These are phyloP conservation scores for Notolepis coatsorum DNA, from an alignment of 2,797 vertebrate species.

Conservation along the genomic window DNA sequence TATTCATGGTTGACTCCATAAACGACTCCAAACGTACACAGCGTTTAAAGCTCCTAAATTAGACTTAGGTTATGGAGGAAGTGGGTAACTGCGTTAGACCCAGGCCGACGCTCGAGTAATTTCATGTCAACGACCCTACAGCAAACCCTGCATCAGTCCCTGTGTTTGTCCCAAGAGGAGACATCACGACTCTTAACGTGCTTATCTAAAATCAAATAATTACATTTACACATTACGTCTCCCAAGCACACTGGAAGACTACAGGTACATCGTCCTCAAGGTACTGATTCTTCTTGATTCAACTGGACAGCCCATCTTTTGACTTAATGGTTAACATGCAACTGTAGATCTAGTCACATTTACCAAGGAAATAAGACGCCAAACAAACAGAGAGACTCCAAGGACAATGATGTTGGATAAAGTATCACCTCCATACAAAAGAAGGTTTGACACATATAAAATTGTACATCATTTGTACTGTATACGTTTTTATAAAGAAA, in stretches of 20 bases:
- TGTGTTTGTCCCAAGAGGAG: not conserved
- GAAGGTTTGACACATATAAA: no score
- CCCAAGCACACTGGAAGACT: not conserved
- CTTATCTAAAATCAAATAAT: not conserved
- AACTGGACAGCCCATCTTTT: no score
- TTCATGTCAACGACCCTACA: conserved; percentile 2
- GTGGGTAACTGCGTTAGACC: not conserved
- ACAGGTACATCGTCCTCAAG: no score
- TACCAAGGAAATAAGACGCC: no score
- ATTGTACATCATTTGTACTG: no score
- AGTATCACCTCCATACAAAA: no score
- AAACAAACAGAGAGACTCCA: no score
- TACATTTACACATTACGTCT: not conserved
- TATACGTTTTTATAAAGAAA: no score
- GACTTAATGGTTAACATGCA: no score
- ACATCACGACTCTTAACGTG: not conserved
- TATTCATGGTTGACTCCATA: not conserved
- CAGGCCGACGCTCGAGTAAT: not conserved
- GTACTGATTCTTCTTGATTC: no score
- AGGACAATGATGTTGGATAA: no score
- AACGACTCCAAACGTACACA: not conserved
- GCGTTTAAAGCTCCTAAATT: not conserved
- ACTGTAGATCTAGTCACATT: no score
- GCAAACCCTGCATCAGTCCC: not conserved
- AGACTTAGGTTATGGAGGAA: not conserved